Conservation (phyloP, 2,113 vertebrate genomes). For the Dasyprocta punctata region DNA sequence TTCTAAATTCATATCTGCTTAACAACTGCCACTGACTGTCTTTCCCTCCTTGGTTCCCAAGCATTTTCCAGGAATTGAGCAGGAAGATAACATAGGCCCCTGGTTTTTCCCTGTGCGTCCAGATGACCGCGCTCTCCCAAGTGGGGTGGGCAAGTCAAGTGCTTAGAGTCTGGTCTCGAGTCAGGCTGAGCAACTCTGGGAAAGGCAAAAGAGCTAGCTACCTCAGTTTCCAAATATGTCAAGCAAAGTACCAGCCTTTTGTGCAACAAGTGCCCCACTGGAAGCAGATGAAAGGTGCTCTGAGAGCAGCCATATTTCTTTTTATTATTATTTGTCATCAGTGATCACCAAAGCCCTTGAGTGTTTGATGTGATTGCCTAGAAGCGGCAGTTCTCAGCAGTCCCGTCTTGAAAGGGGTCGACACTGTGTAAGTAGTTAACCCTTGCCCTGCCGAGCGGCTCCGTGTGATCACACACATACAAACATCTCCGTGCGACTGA, state of each 20-base stretch:
- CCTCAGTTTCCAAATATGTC: slow-evolving; percentile 77
- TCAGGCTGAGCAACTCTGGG: neutral
- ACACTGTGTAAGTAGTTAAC: slow-evolving; percentile 71
- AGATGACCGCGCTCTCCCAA: neutral
- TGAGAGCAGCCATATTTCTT: slow-evolving; percentile 43
- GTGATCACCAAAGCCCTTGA: slow-evolving; percentile 47
- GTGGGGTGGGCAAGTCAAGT: neutral
- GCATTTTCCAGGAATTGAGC: neutral
- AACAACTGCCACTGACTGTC: rapidly evolving
- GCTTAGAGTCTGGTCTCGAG: neutral
- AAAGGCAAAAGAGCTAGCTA: neutral
- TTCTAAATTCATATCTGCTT: neutral
- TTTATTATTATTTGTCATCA: slow-evolving; percentile 60
- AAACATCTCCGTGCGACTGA: neutral
- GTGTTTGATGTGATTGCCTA: slow-evolving; percentile 57
- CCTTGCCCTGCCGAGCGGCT: slow-evolving; percentile 66
- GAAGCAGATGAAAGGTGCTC: neutral
- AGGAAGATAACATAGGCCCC: rapidly evolving
- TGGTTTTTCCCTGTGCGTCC: neutral
- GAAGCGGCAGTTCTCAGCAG: slow-evolving; percentile 62
- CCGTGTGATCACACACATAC: neutral
- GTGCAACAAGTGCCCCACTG: slow-evolving; percentile 56
- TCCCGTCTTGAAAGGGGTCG: slow-evolving; percentile 53
- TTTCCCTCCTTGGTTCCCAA: neutral
- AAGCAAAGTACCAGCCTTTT: neutral